Percentiles rank a stretch among this genome's conserved stretches.
Conservation (phyloP, 2,113 vertebrate species). For the Psittacula cyanocephala region DNA sequence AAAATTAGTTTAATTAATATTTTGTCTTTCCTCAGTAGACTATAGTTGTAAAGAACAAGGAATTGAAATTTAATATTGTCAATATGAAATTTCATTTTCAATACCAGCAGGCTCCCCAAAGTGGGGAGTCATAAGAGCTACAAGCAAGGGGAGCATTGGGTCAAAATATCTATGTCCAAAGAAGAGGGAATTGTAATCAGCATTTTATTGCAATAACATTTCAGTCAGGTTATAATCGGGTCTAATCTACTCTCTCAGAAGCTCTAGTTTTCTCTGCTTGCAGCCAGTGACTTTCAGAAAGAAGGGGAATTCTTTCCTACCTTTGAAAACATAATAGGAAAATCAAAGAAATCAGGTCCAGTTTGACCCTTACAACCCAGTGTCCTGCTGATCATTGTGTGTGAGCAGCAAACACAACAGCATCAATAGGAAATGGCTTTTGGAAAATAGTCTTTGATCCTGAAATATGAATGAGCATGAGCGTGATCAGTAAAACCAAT, state of each 20-base stretch:
- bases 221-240: constrained; percentile 66
- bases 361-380: constrained; percentile 27
- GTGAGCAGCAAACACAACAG: constrained; percentile 27
- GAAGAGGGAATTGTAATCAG: neutral
- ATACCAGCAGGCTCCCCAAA: neutral
- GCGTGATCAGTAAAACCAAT: neutral
- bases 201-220: constrained; percentile 67
- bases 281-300: constrained; percentile 52
- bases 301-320: constrained; percentile 48
- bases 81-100: constrained; percentile 8
- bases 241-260: constrained; percentile 69
- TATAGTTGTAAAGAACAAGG: neutral
- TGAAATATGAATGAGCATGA: constrained; percentile 33
- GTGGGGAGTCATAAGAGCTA: neutral
- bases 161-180: neutral
- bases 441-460: constrained; percentile 34
- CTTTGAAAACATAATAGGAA: constrained; percentile 66
- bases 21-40: neutral
- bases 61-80: neutral
- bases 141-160: neutral
- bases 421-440: constrained; percentile 24
- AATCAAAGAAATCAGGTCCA: constrained; percentile 60
- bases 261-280: constrained; percentile 61
- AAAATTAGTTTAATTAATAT: neutral
- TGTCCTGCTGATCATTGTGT: constrained; percentile 31